A percentile compares a stretch with the other conserved stretches of the same genome.
Conservation (phyloP, 2,797 vertebrate genomes). For the Poliocrania exsul region DNA sequence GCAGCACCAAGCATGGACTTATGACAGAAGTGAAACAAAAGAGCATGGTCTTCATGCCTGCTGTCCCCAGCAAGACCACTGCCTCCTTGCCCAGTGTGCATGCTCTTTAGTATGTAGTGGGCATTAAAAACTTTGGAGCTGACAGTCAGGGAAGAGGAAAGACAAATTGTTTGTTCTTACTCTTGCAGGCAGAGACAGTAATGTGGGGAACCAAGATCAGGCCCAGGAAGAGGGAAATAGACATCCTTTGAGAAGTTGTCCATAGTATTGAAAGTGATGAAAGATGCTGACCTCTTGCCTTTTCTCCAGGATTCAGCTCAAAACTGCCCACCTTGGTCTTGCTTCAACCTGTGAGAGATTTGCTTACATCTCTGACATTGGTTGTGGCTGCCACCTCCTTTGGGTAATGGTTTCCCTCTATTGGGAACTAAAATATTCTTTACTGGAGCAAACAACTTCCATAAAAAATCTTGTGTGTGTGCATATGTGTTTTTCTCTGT, state of each 20-base stretch:
- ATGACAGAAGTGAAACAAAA: not conserved
- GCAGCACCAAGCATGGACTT: not conserved
- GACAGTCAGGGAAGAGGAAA: not conserved
- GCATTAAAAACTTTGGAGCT: not conserved
- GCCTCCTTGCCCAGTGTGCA: not conserved
- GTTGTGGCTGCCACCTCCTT: not conserved
- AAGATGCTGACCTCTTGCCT: not conserved
- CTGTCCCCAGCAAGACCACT: not conserved
- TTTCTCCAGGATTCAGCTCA: conserved; percentile 8
- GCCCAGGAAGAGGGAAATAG: not conserved
- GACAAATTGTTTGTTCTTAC: not conserved
- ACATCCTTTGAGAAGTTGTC: not conserved
- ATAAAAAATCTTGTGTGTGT: not conserved
- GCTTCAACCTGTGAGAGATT: not conserved
- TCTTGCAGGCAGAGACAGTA: not conserved
- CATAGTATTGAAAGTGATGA: not conserved
- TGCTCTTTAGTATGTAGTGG: not conserved
- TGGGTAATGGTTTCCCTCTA: not conserved
- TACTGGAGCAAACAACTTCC: not conserved
- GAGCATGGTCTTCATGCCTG: not conserved
- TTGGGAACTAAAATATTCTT: not conserved
- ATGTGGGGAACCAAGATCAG: not conserved
- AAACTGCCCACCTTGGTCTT: conserved; percentile 6
- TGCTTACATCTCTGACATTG: not conserved
- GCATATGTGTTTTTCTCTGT: fast-evolving